Evolutionary conservation across 2,888 invertebrate genomes (phyloP), one percentile per base, ranked within the genome.

Genomic region (Ichneumoninae sp.): DNA sequence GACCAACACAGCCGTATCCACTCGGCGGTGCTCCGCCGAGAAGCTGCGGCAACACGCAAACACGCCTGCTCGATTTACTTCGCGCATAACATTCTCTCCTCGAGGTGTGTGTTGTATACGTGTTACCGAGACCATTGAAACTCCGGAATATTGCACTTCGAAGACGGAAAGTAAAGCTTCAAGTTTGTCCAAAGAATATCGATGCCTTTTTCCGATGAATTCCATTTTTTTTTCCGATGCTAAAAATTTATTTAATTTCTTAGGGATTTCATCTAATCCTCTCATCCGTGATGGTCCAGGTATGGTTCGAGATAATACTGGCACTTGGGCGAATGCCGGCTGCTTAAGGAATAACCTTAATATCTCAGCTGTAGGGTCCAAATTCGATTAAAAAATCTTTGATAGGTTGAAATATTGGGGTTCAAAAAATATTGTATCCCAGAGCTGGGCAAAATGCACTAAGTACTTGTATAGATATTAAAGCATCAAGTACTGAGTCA

Each of bases 21-120:
- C 30, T 16, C 26, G 30, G 83, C 86, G 82, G 66, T 30, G 71
- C 68, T 52, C 40, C 26, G 50, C 8, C 73, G 74, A 74, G 69
- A 71, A 65, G 77, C 66, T 70, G 66, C 65, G 47, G 77, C 77
- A 65, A 65, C 47, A 54, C 36, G 50, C 8, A 47, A 36, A 66
- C 71, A 50, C 76, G 68, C 71, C 22, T 69, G 60, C 81, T 78
- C 78, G 44, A 69, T 78, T 60, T 78, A 69, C 75, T 75, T 80
- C 69, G 81, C 30, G 63, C 74, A 77, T 85, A 88, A 87, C 87
- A 86, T 88, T 88, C 88, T 87, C 87, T 85, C 84, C 85, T 87
- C 87, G 86, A 86, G 87, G 83, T 86, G 84, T 83, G 87, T 82
- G 76, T 73, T 68, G 33, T 26, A 36, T 69, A 77, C 54, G 50